Evolutionary conservation across 2,797 vertebrate species (phyloP), one percentile per base, ranked within the genome.

Genomic region (Enteromius radiatus): DNA sequence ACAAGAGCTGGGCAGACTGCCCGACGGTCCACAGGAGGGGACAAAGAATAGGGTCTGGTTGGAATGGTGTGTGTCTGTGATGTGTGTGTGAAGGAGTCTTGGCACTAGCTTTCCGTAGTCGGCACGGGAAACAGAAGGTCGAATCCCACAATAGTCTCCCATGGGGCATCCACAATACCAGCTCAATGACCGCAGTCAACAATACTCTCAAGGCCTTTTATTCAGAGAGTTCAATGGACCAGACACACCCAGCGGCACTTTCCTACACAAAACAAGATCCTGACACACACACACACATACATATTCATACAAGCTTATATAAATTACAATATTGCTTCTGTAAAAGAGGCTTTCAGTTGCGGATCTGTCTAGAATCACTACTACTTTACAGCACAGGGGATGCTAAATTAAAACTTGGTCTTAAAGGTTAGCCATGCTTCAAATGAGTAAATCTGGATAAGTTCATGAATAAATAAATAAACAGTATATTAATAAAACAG

Each of bases 71-170:
- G 78, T 87, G 85, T 89, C 87, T 90, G 86, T 89, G 76, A 63
- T 85, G 74, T 75, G 71, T 71, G 83, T 82, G 79, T 75, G 75
- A 71, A 47, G 70, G 81, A 79, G 82, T 84, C 77, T 90, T 92
- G 91, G 91, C 92, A 92, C 76, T 31, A 88, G 88, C 86, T 90
- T 86, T 88, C 85, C 82, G 76, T 80, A 90, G 86, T 87, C 92
- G 87, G 88, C 90, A 90, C 85, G 84, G 92, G 91, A 94, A 94
- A 90, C 89, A 75, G 90, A 90, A 91, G 91, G 88, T 90, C 85
- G 85, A 86, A 83, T 92, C 91, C 89, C 86, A 93, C 91, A 93
- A 94, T 92, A 83, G 90, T 86, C 84, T 92, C 91, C 90, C 90
- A 79, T 86, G 92, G 89, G 88, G 86, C 71, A 49, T 88, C 87